Percentiles rank a stretch among this genome's conserved stretches.
phyloP scores from a whole-genome alignment of 2,113 vertebrate genomes.

The Monopterus albus region DNA sequence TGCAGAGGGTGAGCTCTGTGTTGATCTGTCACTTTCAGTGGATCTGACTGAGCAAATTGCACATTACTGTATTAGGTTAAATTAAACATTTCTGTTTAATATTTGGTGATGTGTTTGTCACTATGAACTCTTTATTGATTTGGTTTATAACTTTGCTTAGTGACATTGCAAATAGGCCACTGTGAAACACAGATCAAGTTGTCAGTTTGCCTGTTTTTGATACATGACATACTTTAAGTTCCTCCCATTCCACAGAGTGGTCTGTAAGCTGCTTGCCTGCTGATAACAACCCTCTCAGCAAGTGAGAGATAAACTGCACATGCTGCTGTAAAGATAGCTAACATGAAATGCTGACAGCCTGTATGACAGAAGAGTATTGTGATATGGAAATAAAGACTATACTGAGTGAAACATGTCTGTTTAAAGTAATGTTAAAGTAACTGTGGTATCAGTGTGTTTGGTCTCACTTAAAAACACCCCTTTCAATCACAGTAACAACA shows the following conservation, averaged over 20 bases:
- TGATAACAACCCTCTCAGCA: conserved; percentile 50
- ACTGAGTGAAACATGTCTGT: neutral
- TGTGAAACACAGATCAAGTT: conserved; percentile 13
- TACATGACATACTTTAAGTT: conserved; percentile 26
- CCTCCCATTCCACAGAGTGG: conserved; percentile 36
- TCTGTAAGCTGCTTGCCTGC: conserved; percentile 50
- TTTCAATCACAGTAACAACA: neutral
- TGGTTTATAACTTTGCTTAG: neutral
- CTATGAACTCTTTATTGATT: neutral
- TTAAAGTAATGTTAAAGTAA: neutral
- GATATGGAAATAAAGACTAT: conserved; percentile 6
- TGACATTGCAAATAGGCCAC: neutral
- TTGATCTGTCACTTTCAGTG: neutral
- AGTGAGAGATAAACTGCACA: conserved; percentile 46
- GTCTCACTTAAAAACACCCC: neutral
- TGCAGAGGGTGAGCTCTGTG: neutral
- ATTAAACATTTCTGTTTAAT: neutral
- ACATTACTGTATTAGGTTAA: neutral
- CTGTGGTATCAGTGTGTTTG: neutral
- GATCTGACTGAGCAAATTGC: neutral
- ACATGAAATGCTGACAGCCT: conserved; percentile 17
- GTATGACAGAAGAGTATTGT: conserved; percentile 13
- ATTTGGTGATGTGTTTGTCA: neutral
- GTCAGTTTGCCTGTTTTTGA: conserved; percentile 30
- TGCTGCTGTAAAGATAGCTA: conserved; percentile 16